Evolutionary conservation across 2,888 invertebrate species (phyloP), one percentile per base, ranked within the genome.

Genomic region (Hypsopygia costalis): DNA sequence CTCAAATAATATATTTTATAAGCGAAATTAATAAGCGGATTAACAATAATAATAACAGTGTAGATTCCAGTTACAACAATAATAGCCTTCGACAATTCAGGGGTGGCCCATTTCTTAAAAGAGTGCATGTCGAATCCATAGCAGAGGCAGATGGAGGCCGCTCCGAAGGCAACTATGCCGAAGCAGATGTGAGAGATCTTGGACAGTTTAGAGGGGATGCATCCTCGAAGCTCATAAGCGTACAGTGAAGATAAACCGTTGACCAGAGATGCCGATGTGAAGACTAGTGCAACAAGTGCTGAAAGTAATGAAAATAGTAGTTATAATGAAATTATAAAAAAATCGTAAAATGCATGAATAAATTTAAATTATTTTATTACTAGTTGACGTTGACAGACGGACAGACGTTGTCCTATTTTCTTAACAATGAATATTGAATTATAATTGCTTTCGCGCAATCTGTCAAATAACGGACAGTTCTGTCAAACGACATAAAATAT

Each of bases 71-170:
- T 16, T 0, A 36, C n/a, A 10, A 12, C 36, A 11, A 81, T 75
- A n/a, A 69, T 30, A 0, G 68, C 56, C 27, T 62, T 51, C 1
- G 69, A 53, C 2, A 68, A 38, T 0, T 44, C 47, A 3, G 52
- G 41, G 3, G 58, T 54, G 2, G 64, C 45, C 70, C 69, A 74
- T 2, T 0, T 30, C 34, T 51, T 69, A 39, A 81, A 77, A 1
- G 31, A 21, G 1, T 0, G 1, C 27, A 79, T 81, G 1, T 73
- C 68, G n/a, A 77, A 62, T 0, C 79, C 81, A 25, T 66, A 77
- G 50, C 69, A 69, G 9, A 82, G 73, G 3, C 47, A 3, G 33
- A 77, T 52, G 3, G 55, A 48, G 1, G 74, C 52, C 0, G 68
- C 40, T 1, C 36, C 44, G 39, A 76, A 75, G 2, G 59, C 75